These are phyloP conservation scores for Struthio camelus DNA, from an alignment of 2,113 vertebrate species.

Conservation along the genomic window DNA sequence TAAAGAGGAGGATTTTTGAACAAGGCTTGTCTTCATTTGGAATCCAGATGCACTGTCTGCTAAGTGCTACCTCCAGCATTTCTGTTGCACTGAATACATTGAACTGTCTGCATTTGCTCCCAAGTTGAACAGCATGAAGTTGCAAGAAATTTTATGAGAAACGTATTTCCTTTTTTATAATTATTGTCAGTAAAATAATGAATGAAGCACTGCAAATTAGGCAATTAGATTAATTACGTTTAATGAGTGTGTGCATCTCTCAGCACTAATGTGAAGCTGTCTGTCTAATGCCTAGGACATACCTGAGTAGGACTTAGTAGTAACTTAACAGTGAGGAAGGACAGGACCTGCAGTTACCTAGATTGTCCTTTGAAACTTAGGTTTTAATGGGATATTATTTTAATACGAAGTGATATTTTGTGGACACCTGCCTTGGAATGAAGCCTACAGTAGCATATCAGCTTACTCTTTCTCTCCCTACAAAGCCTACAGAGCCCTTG, in stretches of 20 bases:
- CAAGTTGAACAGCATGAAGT: not conserved
- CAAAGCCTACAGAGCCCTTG: not conserved
- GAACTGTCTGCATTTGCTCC: not conserved
- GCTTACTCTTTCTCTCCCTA: not conserved
- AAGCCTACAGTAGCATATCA: not conserved
- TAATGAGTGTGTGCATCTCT: not conserved
- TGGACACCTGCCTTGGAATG: not conserved
- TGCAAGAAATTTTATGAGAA: not conserved
- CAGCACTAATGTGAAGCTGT: not conserved
- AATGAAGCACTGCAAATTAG: not conserved
- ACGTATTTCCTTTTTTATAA: not conserved
- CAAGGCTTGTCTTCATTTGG: not conserved
- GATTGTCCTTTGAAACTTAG: not conserved
- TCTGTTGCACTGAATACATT: not conserved
- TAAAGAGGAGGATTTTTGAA: not conserved
- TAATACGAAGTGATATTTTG: not conserved
- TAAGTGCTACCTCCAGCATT: not conserved
- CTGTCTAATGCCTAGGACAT: not conserved
- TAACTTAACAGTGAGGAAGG: not conserved
- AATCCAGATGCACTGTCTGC: not conserved
- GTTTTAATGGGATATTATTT: not conserved
- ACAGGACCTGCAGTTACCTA: not conserved
- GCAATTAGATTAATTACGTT: not conserved
- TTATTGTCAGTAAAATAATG: not conserved
- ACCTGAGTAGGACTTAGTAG: not conserved